Evolutionary conservation across 2,797 vertebrate species (phyloP).

Genomic region (Spinus olivaceus): DNA sequence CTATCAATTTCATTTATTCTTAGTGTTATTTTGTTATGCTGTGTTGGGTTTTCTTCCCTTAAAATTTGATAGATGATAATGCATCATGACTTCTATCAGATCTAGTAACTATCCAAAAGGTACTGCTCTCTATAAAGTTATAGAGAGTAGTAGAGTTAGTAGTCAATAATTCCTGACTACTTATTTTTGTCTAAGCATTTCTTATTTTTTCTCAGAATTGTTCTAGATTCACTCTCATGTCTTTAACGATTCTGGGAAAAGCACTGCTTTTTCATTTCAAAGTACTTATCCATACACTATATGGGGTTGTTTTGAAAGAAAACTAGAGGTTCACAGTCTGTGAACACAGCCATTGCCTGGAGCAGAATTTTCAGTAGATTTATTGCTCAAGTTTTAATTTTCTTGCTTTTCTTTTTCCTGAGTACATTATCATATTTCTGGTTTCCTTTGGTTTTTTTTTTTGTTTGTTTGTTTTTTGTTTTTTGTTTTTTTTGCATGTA

Average conservation of each 20-base stretch:
- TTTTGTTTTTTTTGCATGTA: neutral
- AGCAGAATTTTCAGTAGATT: neutral
- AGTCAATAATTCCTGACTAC: neutral
- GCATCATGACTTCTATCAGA: neutral
- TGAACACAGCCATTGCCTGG: neutral
- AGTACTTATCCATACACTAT: neutral
- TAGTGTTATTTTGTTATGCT: neutral
- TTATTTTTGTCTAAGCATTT: neutral
- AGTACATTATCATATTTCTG: neutral
- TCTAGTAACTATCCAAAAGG: neutral
- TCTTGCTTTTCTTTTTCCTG: neutral
- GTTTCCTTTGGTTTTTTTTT: neutral
- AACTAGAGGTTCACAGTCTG: neutral
- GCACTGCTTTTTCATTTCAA: neutral
- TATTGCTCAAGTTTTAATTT: neutral
- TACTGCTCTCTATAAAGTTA: neutral
- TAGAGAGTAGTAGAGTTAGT: neutral
- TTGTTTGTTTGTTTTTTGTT: neutral
- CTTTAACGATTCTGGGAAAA: neutral
- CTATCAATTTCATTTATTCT: neutral
- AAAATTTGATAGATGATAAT: neutral
- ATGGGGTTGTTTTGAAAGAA: neutral
- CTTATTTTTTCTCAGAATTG: neutral
- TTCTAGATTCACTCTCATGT: neutral
- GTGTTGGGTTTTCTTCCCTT: fast-evolving